phyloP scores from a whole-genome alignment of 2,113 vertebrate genomes.

The Strigops habroptila region DNA sequence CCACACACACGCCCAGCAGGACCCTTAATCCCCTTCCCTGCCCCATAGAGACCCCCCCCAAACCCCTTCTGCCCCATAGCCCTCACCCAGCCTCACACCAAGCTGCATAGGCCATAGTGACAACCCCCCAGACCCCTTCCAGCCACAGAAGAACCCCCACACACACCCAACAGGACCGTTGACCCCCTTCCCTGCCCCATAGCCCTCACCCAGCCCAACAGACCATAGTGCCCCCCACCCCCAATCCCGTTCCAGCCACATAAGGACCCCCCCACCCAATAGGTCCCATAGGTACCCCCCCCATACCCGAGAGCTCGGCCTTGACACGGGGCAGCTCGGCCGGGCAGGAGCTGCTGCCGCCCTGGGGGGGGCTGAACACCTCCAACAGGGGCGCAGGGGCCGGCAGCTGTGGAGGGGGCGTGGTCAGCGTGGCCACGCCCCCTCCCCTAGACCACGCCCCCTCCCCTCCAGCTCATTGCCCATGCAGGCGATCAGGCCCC shows the following conservation, averaged over 20 bases:
- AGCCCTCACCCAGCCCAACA: neutral
- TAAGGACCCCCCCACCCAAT: neutral
- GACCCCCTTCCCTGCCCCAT: neutral
- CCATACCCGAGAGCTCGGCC: neutral
- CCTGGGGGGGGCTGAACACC: neutral
- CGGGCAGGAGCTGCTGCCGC: neutral
- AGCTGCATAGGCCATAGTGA: too few species aligned
- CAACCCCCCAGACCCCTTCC: neutral
- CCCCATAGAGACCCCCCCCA: too few species aligned
- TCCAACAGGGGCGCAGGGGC: neutral
- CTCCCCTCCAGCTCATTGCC: too few species aligned
- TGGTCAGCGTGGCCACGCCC: neutral
- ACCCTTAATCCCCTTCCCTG: too few species aligned
- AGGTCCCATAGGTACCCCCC: neutral
- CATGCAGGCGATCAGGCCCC: too few species aligned
- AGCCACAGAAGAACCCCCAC: neutral
- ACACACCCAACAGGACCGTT: too few species aligned
- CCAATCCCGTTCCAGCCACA: neutral
- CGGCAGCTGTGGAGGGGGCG: neutral
- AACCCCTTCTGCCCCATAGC: too few species aligned
- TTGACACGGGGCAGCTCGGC: neutral
- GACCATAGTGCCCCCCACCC: neutral
- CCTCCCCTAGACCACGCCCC: too few species aligned
- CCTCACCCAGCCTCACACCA: too few species aligned
- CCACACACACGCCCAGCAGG: too few species aligned